Evolutionary conservation across 2,888 invertebrate species (phyloP).

Genomic region (Pterobdella sp.): DNA sequence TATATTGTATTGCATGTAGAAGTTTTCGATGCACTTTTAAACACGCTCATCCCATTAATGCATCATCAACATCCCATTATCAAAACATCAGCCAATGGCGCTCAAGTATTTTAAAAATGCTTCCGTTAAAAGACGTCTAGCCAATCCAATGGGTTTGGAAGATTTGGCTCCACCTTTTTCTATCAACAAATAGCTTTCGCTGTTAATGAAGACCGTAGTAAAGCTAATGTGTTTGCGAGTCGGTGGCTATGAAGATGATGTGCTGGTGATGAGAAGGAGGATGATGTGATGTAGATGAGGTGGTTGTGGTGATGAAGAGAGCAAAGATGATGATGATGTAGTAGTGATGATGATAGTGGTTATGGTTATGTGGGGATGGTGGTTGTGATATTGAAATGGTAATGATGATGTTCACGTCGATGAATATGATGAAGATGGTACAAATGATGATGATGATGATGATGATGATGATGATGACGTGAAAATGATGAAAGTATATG

Average conservation of each 20-base stretch:
- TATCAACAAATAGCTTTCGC: slow-evolving; percentile 22
- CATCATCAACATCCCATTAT: slow-evolving; percentile 4
- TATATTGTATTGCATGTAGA: no score
- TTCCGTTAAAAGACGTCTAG: slow-evolving; percentile 21
- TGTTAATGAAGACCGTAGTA: slow-evolving; percentile 16
- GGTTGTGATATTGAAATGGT: no score
- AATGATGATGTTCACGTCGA: no score
- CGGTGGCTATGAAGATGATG: no score
- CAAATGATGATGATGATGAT: background rate
- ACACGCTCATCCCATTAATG: no score
- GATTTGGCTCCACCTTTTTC: slow-evolving; percentile 22
- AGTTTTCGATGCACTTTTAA: no score
- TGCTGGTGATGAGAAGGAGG: background rate
- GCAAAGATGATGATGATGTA: background rate
- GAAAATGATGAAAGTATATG: no score
- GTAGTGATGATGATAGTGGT: background rate
- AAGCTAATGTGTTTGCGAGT: background rate
- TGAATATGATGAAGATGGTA: background rate
- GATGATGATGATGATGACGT: background rate
- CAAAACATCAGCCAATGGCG: slow-evolving; percentile 16
- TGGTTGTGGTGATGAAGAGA: background rate
- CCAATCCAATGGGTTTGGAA: background rate
- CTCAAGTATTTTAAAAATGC: slow-evolving; percentile 16
- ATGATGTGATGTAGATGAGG: background rate
- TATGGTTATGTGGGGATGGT: no score